These are phyloP conservation scores for Zelostemma sp. DNA, from an alignment of 1,140 invertebrate genomes.

Conservation along the genomic window DNA sequence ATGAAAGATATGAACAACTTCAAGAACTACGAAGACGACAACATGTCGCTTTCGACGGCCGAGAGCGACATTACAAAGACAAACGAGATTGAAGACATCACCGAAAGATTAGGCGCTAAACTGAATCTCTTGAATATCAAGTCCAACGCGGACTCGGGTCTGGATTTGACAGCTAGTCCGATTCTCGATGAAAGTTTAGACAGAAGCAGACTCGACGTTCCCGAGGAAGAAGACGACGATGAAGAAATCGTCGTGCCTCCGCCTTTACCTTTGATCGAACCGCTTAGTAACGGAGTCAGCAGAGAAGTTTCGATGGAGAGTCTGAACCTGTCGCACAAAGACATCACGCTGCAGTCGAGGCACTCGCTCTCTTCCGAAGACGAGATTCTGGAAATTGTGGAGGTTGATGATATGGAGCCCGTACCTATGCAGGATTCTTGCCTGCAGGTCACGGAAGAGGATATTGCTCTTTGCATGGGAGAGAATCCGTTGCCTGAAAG, in stretches of 20 bases:
- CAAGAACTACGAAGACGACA: constrained; percentile 70
- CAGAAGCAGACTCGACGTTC: constrained; percentile 52
- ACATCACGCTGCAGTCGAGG: constrained; percentile 60
- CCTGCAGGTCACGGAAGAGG: constrained; percentile 91
- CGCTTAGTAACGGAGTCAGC: constrained; percentile 75
- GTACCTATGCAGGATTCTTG: constrained; percentile 87
- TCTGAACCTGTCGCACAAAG: constrained; percentile 73
- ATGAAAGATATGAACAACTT: constrained; percentile 77
- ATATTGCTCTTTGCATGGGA: constrained; percentile 89
- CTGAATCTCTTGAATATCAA: constrained; percentile 62
- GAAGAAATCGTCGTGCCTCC: constrained; percentile 82
- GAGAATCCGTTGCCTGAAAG: constrained; percentile 81
- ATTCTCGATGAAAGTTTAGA: constrained; percentile 59
- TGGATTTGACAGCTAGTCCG: constrained; percentile 56
- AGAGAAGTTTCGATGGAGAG: constrained; percentile 85
- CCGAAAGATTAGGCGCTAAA: constrained; percentile 63
- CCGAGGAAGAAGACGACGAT: constrained; percentile 76
- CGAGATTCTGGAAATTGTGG: constrained; percentile 85
- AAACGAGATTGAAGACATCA: constrained; percentile 64
- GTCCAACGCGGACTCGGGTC: constrained; percentile 55
- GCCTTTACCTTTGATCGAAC: constrained; percentile 80
- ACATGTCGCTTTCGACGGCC: constrained; percentile 59
- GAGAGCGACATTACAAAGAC: constrained; percentile 63
- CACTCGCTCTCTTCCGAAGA: constrained; percentile 72
- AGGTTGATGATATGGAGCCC: constrained; percentile 84